phyloP scores from a whole-genome alignment of 2,797 vertebrate species.

The Bothrops alternatus region DNA sequence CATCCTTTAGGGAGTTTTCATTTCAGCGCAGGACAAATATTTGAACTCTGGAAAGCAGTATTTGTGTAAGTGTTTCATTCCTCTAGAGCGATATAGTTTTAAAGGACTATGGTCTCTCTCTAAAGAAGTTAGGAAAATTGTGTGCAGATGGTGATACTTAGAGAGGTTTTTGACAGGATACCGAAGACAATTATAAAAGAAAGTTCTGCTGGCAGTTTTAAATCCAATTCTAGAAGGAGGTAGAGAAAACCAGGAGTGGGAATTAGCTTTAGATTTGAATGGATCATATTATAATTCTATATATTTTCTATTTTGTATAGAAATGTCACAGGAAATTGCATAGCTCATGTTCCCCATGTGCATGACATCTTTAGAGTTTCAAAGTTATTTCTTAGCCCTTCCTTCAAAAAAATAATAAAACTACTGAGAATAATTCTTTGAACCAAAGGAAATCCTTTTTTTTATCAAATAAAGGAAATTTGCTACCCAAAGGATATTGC shows the following conservation, averaged over 20 bases:
- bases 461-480: background rate
- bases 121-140: background rate
- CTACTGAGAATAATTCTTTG: background rate
- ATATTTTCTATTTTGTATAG: background rate
- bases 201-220: background rate
- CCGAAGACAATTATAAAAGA: background rate
- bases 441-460: background rate
- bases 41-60: background rate
- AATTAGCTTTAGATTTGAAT: background rate
- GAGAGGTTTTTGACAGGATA: background rate
- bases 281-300: background rate
- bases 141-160: background rate
- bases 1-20: background rate
- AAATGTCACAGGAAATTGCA: background rate
- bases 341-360: background rate
- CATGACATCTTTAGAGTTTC: background rate
- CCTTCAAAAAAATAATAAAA: background rate
- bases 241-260: background rate
- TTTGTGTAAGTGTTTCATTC: background rate
- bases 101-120: background rate
- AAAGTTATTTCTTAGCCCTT: background rate
- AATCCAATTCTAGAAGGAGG: background rate
- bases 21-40: background rate
- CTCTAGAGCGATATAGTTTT: background rate
- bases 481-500: background rate